A percentile compares a stretch with the other conserved stretches of the same genome.
These are phyloP conservation scores for Mechanitis messenoides DNA, from an alignment of 2,888 invertebrate species.

Conservation along the genomic window DNA sequence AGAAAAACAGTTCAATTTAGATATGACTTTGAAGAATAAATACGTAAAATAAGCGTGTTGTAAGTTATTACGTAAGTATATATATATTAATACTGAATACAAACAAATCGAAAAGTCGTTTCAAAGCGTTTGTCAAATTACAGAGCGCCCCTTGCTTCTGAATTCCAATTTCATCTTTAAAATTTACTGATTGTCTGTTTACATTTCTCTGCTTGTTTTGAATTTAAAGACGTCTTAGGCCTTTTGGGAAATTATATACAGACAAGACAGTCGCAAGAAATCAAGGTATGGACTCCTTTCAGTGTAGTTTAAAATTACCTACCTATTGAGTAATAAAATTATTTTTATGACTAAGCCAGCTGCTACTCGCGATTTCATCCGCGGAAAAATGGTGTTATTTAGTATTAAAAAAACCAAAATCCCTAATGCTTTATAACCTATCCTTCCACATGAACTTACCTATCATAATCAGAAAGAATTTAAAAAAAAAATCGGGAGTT, in stretches of 20 bases:
- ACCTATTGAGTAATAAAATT: too few species aligned
- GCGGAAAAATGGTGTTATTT: too few species aligned
- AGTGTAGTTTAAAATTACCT: too few species aligned
- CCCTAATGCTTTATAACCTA: too few species aligned
- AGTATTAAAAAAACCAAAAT: too few species aligned
- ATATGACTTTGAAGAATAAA: background rate
- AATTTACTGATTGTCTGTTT: conserved; percentile 74
- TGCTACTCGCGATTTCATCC: too few species aligned
- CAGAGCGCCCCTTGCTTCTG: conserved; percentile 38
- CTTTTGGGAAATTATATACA: conserved; percentile 33
- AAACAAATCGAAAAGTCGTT: conserved; percentile 40
- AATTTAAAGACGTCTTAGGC: conserved; percentile 55
- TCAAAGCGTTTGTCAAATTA: conserved; percentile 62
- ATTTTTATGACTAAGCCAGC: too few species aligned
- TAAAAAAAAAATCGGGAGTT: too few species aligned
- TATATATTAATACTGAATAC: conserved; percentile 38
- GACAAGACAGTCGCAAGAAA: conserved; percentile 10
- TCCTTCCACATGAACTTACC: too few species aligned
- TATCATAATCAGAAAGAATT: too few species aligned
- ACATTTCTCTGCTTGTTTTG: conserved; percentile 68
- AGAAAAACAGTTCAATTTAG: too few species aligned
- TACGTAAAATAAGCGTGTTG: background rate
- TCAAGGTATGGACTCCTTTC: background rate
- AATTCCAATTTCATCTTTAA: conserved; percentile 66
- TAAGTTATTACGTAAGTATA: conserved; percentile 16